These are phyloP conservation scores for Eurytoma adleriae DNA, from an alignment of 2,888 invertebrate genomes.

Conservation along the genomic window DNA sequence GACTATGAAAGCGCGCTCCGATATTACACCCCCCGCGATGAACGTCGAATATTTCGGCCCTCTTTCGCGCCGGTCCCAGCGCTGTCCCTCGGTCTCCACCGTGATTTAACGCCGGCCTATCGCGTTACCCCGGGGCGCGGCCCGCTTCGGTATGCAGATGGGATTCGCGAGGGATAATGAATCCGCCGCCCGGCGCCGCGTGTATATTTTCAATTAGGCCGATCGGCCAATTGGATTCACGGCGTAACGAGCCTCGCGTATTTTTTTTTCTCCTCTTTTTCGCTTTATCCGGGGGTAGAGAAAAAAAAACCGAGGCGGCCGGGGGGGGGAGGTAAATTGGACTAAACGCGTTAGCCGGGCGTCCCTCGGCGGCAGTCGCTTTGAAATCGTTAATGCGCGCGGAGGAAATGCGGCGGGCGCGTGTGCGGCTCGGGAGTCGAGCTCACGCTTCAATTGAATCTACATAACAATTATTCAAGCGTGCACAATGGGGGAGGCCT, in stretches of 20 bases:
- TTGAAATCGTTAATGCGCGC: slow-evolving; percentile 32
- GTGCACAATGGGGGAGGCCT: slow-evolving; percentile 52
- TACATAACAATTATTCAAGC: slow-evolving; percentile 61
- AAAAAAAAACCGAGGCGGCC: no score
- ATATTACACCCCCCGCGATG: slow-evolving; percentile 15
- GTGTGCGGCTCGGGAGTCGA: slow-evolving; percentile 25
- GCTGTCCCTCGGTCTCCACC: slow-evolving; percentile 22
- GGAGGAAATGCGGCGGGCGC: slow-evolving; percentile 26
- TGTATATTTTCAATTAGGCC: slow-evolving; percentile 41
- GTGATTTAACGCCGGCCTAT: slow-evolving; percentile 15
- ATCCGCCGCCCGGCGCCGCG: slow-evolving; percentile 26
- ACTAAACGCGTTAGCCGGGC: background rate
- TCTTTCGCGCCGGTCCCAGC: background rate
- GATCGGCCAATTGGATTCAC: slow-evolving; percentile 44
- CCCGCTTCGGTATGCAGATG: slow-evolving; percentile 37
- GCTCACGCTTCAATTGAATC: slow-evolving; percentile 56
- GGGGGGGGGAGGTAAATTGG: no score
- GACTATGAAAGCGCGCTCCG: slow-evolving; percentile 4
- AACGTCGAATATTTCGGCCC: slow-evolving; percentile 33
- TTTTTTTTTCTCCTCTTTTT: no score
- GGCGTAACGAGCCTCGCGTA: slow-evolving; percentile 25
- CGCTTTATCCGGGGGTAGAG: no score
- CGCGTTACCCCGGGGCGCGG: background rate
- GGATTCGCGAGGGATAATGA: slow-evolving; percentile 37
- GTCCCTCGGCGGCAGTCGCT: slow-evolving; percentile 8